phyloP scores from a whole-genome alignment of 2,113 vertebrate genomes.

The Otocyon megalotis region DNA sequence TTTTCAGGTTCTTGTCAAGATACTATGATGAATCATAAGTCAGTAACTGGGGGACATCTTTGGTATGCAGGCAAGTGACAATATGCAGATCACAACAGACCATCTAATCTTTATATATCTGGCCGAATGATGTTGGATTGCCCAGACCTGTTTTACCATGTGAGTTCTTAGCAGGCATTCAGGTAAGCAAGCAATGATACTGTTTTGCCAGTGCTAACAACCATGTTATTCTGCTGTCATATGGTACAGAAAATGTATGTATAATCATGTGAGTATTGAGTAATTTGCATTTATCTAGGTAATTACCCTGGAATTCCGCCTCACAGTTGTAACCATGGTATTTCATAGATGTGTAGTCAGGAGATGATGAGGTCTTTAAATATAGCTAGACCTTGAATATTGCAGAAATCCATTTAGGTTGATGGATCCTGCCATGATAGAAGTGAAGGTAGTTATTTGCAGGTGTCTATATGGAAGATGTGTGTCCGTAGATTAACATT shows the following conservation, averaged over 20 bases:
- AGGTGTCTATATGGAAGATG: not conserved
- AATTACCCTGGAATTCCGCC: not conserved
- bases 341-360: not conserved
- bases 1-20: not conserved
- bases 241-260: not conserved
- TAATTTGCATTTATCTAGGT: not conserved
- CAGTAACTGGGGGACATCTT: not conserved
- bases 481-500: not conserved
- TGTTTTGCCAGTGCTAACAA: not conserved
- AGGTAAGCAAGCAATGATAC: not conserved
- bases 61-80: not conserved
- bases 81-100: not conserved
- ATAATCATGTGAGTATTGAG: not conserved
- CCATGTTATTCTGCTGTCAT: not conserved
- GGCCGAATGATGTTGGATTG: not conserved
- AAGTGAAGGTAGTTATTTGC: not conserved
- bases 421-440: not conserved
- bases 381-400: not conserved
- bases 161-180: not conserved
- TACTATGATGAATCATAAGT: not conserved
- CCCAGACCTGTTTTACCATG: not conserved
- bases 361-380: not conserved
- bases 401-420: not conserved
- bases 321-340: not conserved
- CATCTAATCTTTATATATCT: not conserved